These are phyloP conservation scores for Drosophila pandora DNA, from an alignment of 1,140 invertebrate genomes.

Conservation along the genomic window DNA sequence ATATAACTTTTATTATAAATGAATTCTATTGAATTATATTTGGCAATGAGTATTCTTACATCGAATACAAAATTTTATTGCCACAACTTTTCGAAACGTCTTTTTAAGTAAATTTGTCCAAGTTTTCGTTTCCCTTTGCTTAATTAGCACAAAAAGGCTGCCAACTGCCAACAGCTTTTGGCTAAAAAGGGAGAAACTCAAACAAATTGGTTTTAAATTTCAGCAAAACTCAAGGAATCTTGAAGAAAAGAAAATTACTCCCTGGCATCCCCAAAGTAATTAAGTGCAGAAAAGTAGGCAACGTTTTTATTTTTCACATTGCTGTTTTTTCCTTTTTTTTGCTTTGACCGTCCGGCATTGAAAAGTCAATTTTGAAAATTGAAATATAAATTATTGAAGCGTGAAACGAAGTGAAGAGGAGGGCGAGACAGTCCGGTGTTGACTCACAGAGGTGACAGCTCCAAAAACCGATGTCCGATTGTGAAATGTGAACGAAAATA, in stretches of 20 bases:
- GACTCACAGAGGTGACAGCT: conserved; percentile 1
- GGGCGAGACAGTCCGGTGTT: neutral
- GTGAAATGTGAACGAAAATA: conserved; percentile 29
- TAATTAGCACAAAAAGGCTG: conserved; percentile 71
- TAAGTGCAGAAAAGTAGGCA: conserved; percentile 61
- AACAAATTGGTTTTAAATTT: conserved; percentile 76
- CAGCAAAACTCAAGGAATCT: conserved; percentile 36
- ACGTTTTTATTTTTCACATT: conserved; percentile 30
- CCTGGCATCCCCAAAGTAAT: conserved; percentile 46
- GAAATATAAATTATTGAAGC: conserved; percentile 76
- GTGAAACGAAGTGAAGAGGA: conserved; percentile 28
- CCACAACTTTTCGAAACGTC: neutral
- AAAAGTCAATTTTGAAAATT: conserved; percentile 66
- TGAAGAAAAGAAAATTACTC: conserved; percentile 13
- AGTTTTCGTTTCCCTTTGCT: conserved; percentile 37
- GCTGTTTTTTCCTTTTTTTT: conserved; percentile 1
- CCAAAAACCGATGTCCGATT: conserved; percentile 10
- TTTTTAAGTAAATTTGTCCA: conserved; percentile 31
- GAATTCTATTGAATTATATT: neutral
- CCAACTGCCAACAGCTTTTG: conserved; percentile 34
- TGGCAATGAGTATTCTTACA: conserved; percentile 9
- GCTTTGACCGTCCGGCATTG: conserved; percentile 32
- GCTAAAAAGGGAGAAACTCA: conserved; percentile 39
- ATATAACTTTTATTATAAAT: neutral
- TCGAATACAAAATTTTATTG: conserved; percentile 9